These are phyloP conservation scores for Morinoia aosen DNA, from an alignment of 2,888 invertebrate species.

Conservation along the genomic window DNA sequence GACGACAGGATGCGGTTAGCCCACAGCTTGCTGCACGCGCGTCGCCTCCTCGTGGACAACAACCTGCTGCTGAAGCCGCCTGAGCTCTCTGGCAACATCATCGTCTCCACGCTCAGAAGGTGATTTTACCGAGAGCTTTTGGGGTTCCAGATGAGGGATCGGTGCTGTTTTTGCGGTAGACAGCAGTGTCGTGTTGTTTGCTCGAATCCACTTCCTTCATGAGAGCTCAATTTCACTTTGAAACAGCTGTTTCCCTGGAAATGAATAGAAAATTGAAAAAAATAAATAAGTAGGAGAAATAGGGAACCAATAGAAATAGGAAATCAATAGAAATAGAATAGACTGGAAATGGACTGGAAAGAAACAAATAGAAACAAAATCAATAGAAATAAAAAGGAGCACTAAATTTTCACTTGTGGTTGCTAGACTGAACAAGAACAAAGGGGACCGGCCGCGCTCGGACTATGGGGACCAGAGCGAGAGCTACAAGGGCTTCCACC, in stretches of 20 bases:
- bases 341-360: too few species aligned
- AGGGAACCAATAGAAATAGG: too few species aligned
- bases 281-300: too few species aligned
- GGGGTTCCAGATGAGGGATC: too few species aligned
- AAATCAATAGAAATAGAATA: too few species aligned
- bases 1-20: constrained; percentile 90
- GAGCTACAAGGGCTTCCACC: constrained; percentile 88
- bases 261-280: background rate
- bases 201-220: too few species aligned
- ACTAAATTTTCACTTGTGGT: too few species aligned
- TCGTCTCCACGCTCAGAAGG: constrained; percentile 89
- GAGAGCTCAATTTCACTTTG: background rate
- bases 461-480: constrained; percentile 80
- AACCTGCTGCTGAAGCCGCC: constrained; percentile 86
- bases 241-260: background rate
- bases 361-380: too few species aligned
- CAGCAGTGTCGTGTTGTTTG: too few species aligned
- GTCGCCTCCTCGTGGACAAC: constrained; percentile 86
- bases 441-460: constrained; percentile 74
- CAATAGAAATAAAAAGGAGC: too few species aligned
- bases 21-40: constrained; percentile 86
- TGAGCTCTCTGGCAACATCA: constrained; percentile 83
- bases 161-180: too few species aligned
- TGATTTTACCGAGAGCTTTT: constrained; percentile 62
- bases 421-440: constrained; percentile 30